A percentile compares a stretch with the other conserved stretches of the same genome.
Conservation (phyloP, 30 jellyfish, hydroid and myxozoan genomes). For the Mastigias papua region DNA sequence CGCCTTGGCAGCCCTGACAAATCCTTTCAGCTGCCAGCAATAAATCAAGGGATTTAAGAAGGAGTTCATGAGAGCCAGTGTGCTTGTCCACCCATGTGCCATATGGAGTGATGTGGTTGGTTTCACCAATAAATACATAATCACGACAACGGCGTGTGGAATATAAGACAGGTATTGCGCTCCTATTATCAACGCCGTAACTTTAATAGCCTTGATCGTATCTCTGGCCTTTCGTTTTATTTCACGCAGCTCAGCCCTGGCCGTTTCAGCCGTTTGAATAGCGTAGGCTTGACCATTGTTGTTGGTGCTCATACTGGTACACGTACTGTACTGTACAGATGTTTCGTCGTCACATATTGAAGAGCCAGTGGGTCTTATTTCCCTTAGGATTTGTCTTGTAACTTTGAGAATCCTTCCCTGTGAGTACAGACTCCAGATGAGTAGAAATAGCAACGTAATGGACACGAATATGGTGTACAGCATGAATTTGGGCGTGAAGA, state of each 20-base stretch:
- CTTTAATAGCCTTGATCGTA: conserved; percentile 57
- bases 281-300: neutral
- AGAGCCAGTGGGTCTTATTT: conserved; percentile 42
- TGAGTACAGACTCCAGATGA: conserved; percentile 66
- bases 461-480: conserved; percentile 65
- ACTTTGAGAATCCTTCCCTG: conserved; percentile 65
- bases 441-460: conserved; percentile 52
- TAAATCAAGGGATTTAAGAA: conserved; percentile 56
- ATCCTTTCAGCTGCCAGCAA: conserved; percentile 81
- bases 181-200: conserved; percentile 66
- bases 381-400: conserved; percentile 67
- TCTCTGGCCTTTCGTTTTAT: conserved; percentile 56
- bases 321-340: neutral
- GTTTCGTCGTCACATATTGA: neutral
- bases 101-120: conserved; percentile 74
- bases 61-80: conserved; percentile 70
- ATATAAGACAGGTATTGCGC: conserved; percentile 68
- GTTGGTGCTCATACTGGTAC: neutral
- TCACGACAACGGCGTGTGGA: conserved; percentile 69
- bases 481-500: conserved; percentile 74
- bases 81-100: conserved; percentile 77
- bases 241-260: conserved; percentile 53
- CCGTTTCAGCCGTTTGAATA: conserved; percentile 55
- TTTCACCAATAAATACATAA: conserved; percentile 34
- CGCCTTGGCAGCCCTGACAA: conserved; percentile 52